Conservation (phyloP, 2,113 vertebrate species). For the Thalassarche chlororhynchos region DNA sequence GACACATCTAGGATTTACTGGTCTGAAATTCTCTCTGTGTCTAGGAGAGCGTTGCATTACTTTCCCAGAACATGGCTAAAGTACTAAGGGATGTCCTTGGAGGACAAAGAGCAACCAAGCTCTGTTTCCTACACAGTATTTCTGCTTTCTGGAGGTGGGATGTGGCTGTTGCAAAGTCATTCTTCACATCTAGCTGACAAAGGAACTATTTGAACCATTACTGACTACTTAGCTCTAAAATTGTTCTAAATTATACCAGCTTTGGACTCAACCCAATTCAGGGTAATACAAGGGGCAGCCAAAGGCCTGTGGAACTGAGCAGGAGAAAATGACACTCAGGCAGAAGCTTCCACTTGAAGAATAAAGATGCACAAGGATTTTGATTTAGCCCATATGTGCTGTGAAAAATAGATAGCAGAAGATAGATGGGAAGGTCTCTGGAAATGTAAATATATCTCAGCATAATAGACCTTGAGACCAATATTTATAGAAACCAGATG, state of each 20-base stretch:
- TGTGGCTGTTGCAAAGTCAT: neutral
- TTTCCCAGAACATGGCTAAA: neutral
- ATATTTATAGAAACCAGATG: neutral
- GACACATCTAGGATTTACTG: neutral
- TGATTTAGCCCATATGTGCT: neutral
- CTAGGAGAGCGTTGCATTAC: neutral
- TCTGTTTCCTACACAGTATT: neutral
- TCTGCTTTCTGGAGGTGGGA: neutral
- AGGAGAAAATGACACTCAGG: neutral
- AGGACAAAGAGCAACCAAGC: neutral
- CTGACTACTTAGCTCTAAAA: neutral
- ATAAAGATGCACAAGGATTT: neutral
- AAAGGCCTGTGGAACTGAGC: neutral
- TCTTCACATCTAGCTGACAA: neutral
- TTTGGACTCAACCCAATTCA: neutral
- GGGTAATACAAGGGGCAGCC: neutral
- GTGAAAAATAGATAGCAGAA: neutral
- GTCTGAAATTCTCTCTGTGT: neutral
- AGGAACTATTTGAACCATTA: neutral
- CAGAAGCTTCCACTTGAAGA: neutral
- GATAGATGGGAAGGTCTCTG: neutral
- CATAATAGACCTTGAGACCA: neutral
- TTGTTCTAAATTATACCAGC: neutral
- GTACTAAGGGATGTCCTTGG: neutral
- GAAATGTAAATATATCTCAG: neutral